Conservation (phyloP, 2,888 invertebrate genomes). For the Tuberolachnus salignus region DNA sequence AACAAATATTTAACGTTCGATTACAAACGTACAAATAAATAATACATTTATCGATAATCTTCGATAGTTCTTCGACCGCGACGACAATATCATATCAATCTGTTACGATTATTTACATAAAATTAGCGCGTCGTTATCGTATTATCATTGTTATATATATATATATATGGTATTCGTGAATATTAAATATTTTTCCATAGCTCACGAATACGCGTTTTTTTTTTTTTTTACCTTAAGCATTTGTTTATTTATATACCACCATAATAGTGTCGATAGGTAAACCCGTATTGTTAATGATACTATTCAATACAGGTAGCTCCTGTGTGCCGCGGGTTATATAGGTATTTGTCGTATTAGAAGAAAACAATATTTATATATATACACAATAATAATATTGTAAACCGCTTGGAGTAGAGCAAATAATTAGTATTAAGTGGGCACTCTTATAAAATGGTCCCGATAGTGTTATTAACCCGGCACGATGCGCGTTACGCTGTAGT, state of each 20-base stretch:
- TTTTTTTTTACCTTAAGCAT: not conserved
- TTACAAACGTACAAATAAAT: too few relatives aligned
- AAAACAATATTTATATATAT: too few relatives aligned
- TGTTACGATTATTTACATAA: not conserved
- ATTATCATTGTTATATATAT: too few relatives aligned
- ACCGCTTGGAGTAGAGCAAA: constrained; percentile 22
- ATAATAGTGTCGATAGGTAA: not conserved
- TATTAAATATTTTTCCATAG: constrained; percentile 42
- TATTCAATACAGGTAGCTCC: too few relatives aligned
- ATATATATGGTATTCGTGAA: constrained; percentile 54
- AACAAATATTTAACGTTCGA: too few relatives aligned
- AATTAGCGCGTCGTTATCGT: not conserved
- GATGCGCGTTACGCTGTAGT: constrained; percentile 4
- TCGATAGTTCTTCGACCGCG: too few relatives aligned
- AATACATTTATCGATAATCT: too few relatives aligned
- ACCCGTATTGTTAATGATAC: too few relatives aligned
- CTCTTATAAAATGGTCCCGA: too few relatives aligned
- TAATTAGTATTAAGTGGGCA: constrained; percentile 26
- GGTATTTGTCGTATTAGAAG: too few relatives aligned
- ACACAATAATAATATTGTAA: constrained; percentile 4
- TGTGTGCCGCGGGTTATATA: not conserved
- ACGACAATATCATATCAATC: not conserved
- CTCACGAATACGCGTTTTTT: constrained; percentile 34
- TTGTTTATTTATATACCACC: not conserved
- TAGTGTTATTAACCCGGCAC: too few relatives aligned